Conservation (phyloP, 2,797 vertebrate genomes). For the Crenuchus spilurus region DNA sequence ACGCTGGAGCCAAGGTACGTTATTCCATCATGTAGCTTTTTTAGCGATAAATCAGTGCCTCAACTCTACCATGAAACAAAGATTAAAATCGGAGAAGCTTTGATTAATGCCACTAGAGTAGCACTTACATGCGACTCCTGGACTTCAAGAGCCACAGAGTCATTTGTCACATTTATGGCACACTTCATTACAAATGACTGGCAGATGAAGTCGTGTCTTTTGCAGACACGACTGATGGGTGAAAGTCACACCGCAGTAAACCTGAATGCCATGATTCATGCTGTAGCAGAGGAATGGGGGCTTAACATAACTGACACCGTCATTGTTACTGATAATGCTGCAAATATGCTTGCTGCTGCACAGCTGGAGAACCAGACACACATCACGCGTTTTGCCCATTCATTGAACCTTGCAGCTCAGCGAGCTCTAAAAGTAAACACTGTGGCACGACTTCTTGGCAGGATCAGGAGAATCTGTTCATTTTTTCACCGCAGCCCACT, state of each 20-base stretch:
- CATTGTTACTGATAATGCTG: constrained; percentile 11
- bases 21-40: neutral
- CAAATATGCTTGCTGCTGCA: constrained; percentile 7
- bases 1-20: neutral
- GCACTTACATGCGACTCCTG: neutral
- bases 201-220: neutral
- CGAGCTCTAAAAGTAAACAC: neutral
- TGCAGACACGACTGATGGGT: neutral
- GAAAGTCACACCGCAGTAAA: neutral
- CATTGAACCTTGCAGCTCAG: neutral
- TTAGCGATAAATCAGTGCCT: neutral
- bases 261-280: constrained; percentile 9
- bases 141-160: neutral
- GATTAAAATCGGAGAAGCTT: neutral
- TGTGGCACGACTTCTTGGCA: constrained; percentile 10
- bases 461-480: constrained; percentile 2
- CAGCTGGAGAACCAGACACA: constrained; percentile 3
- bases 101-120: neutral
- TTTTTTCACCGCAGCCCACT: neutral
- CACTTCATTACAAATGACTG: neutral
- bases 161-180: neutral
- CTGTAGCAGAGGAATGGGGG: constrained; percentile 2
- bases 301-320: neutral
- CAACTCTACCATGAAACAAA: neutral
- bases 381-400: neutral